Evolutionary conservation across 2,888 invertebrate genomes (phyloP).

Genomic region (Hymenopus coronatus): DNA sequence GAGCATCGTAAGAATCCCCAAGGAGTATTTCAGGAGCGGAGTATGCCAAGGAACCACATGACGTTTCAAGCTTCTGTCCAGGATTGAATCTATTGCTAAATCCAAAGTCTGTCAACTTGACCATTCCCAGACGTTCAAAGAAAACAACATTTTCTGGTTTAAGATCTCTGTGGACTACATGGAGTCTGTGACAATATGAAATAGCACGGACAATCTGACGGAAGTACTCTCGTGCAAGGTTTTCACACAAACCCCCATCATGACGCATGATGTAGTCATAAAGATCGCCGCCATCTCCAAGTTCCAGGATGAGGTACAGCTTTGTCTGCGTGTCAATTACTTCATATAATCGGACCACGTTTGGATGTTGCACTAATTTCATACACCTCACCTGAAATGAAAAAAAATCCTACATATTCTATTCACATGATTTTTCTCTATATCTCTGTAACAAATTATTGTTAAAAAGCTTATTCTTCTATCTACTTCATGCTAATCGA

Average conservation of each 20-base stretch:
- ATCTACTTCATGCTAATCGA: too few relatives aligned
- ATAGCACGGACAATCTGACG: slow-evolving; percentile 96
- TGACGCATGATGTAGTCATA: slow-evolving; percentile 98
- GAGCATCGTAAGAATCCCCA: slow-evolving; percentile 98
- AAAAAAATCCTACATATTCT: not conserved
- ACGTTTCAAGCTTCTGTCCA: slow-evolving; percentile 94
- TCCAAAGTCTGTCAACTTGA: slow-evolving; percentile 98
- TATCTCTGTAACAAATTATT: too few relatives aligned
- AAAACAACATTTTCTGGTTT: slow-evolving; percentile 99
- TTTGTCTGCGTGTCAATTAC: slow-evolving; percentile 99
- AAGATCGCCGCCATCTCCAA: slow-evolving; percentile 97
- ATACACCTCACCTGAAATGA: slow-evolving; percentile 80
- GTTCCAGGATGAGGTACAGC: slow-evolving; percentile 91
- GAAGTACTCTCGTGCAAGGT: slow-evolving; percentile 87
- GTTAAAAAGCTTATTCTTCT: too few relatives aligned
- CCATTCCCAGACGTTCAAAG: slow-evolving; percentile 94
- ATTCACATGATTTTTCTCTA: too few relatives aligned
- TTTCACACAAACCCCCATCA: slow-evolving; percentile 81
- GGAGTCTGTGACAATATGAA: slow-evolving; percentile 93
- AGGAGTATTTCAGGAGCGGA: slow-evolving; percentile 98
- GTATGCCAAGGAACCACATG: slow-evolving; percentile 97
- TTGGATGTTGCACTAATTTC: slow-evolving; percentile 99
- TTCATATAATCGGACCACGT: slow-evolving; percentile 96
- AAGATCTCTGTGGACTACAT: slow-evolving; percentile 86
- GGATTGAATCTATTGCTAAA: slow-evolving; percentile 95